Evolutionary conservation across 2,113 vertebrate genomes (phyloP).

Genomic region (Meles meles): DNA sequence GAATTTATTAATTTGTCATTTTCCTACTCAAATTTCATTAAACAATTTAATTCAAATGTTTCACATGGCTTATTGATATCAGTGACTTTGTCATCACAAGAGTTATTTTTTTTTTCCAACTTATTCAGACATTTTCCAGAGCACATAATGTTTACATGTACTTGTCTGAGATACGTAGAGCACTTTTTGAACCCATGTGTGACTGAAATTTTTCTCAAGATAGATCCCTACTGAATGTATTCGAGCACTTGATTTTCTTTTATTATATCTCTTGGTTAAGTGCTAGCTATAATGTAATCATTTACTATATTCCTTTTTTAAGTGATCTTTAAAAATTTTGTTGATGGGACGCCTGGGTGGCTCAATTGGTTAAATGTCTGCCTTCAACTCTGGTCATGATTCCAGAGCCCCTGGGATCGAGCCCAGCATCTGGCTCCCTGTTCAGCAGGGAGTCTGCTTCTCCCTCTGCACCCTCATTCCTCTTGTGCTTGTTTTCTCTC

Average conservation of each 20-base stretch:
- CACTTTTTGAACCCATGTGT: background rate
- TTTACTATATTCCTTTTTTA: background rate
- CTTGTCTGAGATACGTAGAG: background rate
- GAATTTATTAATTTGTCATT: background rate
- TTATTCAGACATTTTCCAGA: background rate
- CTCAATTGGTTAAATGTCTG: background rate
- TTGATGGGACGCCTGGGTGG: background rate
- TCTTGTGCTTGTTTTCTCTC: too few relatives aligned
- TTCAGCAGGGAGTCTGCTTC: background rate
- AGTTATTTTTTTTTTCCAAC: background rate
- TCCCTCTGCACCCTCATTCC: background rate
- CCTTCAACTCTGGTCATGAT: background rate
- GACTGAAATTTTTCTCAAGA: constrained; percentile 1
- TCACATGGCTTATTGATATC: background rate
- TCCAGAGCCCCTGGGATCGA: background rate
- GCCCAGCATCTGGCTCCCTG: background rate
- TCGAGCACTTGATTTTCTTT: background rate
- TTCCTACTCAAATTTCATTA: background rate
- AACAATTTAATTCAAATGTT: background rate
- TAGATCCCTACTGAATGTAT: background rate
- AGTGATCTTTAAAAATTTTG: background rate
- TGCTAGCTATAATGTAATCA: background rate
- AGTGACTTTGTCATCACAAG: background rate
- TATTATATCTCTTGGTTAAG: background rate
- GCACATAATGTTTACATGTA: background rate